Evolutionary conservation across 2,888 invertebrate species (phyloP).

Genomic region (Melinopterus prodromus): DNA sequence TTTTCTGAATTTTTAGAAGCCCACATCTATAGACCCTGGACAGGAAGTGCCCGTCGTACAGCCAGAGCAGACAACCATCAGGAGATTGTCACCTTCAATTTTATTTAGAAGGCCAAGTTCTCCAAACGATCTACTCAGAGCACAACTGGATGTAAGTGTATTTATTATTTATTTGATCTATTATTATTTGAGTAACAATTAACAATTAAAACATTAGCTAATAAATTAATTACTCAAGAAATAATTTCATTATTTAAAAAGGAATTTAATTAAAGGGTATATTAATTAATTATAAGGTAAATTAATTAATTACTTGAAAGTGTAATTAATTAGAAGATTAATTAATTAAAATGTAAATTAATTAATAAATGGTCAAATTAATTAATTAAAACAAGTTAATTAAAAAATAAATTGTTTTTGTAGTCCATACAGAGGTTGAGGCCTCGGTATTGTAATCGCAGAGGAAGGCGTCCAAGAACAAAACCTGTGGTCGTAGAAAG

Average conservation of each 20-base stretch:
- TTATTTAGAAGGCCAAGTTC: conserved; percentile 47
- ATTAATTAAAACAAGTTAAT: not conserved
- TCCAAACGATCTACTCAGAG: conserved; percentile 58
- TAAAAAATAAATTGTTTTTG: conserved; percentile 28
- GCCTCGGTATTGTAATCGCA: conserved; percentile 59
- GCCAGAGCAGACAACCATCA: conserved; percentile 37
- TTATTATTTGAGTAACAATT: not conserved
- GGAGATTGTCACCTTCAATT: conserved; percentile 41
- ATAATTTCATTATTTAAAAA: no score
- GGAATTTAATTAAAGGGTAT: no score
- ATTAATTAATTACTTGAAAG: not conserved
- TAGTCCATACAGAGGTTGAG: conserved; percentile 55
- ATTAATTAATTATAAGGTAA: not conserved
- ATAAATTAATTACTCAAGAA: no score
- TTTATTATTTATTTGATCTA: not conserved
- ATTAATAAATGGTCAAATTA: conserved; percentile 16
- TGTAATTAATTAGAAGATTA: no score
- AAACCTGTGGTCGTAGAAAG: conserved; percentile 80
- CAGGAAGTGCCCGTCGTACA: conserved; percentile 17
- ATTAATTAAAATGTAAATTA: not conserved
- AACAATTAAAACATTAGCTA: not conserved
- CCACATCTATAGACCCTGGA: conserved; percentile 27
- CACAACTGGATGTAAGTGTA: conserved; percentile 61
- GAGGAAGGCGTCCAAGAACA: conserved; percentile 59
- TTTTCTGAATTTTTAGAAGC: conserved; percentile 30